phyloP scores from a whole-genome alignment of 30 jellyfish, hydroid and myxozoan species.

The Hydra vulgaris region DNA sequence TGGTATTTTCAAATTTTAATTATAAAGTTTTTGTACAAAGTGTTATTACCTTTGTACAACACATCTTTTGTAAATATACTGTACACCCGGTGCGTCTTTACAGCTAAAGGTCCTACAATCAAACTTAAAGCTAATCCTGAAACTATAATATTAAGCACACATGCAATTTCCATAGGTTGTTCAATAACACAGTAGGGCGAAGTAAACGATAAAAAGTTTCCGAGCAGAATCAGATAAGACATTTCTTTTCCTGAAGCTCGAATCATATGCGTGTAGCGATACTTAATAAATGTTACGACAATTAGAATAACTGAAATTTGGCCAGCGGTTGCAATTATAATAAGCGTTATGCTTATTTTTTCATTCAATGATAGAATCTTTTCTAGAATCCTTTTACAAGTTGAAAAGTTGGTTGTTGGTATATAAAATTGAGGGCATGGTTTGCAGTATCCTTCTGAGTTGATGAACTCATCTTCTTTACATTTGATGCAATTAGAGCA shows the following conservation, averaged over 20 bases:
- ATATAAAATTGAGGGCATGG: constrained; percentile 16
- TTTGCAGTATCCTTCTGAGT: constrained; percentile 28
- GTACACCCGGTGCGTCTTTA: constrained; percentile 46
- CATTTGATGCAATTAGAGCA: constrained; percentile 57
- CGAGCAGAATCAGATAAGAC: constrained; percentile 29
- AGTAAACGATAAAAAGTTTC: constrained; percentile 32
- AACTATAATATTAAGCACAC: constrained; percentile 27
- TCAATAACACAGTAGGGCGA: constrained; percentile 29
- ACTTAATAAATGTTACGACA: constrained; percentile 12
- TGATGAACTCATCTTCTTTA: constrained; percentile 40
- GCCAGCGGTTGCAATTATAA: constrained; percentile 26
- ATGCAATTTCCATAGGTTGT: constrained; percentile 15
- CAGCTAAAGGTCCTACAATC: constrained; percentile 48
- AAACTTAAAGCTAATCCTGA: constrained; percentile 36
- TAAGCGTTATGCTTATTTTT: constrained; percentile 18
- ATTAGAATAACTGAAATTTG: constrained; percentile 19
- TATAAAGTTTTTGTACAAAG: no score
- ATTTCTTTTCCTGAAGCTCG: constrained; percentile 59
- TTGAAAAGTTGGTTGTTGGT: constrained; percentile 26
- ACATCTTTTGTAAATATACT: constrained; percentile 50
- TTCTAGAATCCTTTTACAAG: constrained; percentile 22
- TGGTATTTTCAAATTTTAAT: no score
- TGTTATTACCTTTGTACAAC: constrained; percentile 53
- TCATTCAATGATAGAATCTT: constrained; percentile 5
- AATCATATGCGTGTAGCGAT: constrained; percentile 54